These are phyloP conservation scores for Pteria penguin DNA, from an alignment of 2,888 invertebrate species.

Conservation along the genomic window DNA sequence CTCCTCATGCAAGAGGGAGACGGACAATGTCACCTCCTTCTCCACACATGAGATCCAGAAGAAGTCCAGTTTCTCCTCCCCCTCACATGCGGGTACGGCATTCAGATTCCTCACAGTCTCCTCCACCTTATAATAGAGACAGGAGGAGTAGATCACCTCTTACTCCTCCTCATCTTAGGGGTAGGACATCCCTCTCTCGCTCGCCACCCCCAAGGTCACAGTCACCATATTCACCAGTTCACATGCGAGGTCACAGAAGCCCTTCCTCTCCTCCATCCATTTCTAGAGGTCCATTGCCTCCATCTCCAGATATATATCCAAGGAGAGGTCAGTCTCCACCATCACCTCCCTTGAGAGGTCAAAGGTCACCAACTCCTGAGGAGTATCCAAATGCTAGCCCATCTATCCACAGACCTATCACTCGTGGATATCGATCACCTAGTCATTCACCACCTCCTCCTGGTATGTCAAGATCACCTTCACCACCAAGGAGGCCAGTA, in stretches of 20 bases:
- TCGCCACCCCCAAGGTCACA: slow-evolving; percentile 40
- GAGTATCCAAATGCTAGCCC: slow-evolving; percentile 32
- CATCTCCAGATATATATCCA: slow-evolving; percentile 43
- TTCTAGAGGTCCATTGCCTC: slow-evolving; percentile 41
- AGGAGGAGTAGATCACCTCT: slow-evolving; percentile 6
- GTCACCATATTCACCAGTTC: slow-evolving; percentile 47
- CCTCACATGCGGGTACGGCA: neutral
- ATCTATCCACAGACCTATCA: slow-evolving; percentile 50
- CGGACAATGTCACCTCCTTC: neutral
- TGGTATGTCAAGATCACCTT: slow-evolving; percentile 35
- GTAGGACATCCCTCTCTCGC: slow-evolving; percentile 14
- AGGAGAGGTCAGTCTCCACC: slow-evolving; percentile 40
- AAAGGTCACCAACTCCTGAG: slow-evolving; percentile 26
- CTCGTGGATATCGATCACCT: slow-evolving; percentile 27
- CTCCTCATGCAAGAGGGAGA: neutral
- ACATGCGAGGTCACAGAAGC: slow-evolving; percentile 45
- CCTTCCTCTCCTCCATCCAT: slow-evolving; percentile 27
- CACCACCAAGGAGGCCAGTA: slow-evolving; percentile 50
- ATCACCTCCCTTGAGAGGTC: slow-evolving; percentile 25
- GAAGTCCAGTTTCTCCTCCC: neutral
- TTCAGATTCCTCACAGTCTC: neutral
- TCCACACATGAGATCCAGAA: neutral
- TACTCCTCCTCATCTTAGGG: slow-evolving; percentile 10
- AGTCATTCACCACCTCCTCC: slow-evolving; percentile 24
- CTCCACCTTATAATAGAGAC: neutral